Conservation (phyloP, 2,888 invertebrate species). For the Chrysolina haemoptera region DNA sequence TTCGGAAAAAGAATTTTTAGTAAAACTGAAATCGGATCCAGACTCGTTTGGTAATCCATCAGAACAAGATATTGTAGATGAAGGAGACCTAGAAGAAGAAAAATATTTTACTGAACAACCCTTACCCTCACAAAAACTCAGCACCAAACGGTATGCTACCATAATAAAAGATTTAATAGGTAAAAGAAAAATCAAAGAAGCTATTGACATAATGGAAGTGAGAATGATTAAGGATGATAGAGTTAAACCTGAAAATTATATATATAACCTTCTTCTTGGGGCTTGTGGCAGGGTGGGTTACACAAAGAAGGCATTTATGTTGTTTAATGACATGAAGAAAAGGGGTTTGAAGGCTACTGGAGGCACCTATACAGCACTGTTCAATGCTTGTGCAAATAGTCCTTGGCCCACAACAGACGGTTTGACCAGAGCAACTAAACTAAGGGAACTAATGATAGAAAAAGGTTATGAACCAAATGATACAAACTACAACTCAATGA, state of each 20-base stretch:
- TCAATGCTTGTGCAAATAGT: constrained; percentile 91
- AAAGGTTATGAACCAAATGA: constrained; percentile 80
- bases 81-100: constrained; percentile 76
- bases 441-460: constrained; percentile 80
- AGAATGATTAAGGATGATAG: constrained; percentile 83
- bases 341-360: constrained; percentile 78
- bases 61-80: constrained; percentile 61
- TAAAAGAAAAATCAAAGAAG: constrained; percentile 80
- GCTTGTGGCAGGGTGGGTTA: constrained; percentile 89
- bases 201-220: constrained; percentile 84
- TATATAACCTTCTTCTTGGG: constrained; percentile 87
- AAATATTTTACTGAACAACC: constrained; percentile 73
- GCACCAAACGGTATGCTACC: constrained; percentile 78
- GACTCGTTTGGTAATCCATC: constrained; percentile 73
- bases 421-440: constrained; percentile 76
- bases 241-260: constrained; percentile 84
- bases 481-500: constrained; percentile 89
- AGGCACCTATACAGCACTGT: constrained; percentile 87
- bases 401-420: constrained; percentile 78
- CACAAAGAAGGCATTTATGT: constrained; percentile 86
- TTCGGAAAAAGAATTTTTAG: constrained; percentile 61
- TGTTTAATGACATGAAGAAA: constrained; percentile 88
- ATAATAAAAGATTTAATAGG: constrained; percentile 79
- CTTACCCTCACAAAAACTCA: constrained; percentile 70
- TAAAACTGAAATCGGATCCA: constrained; percentile 70